Base-by-base conservation (phyloP, 2,113 vertebrate species). In the Oncorhynchus nerka region DNA sequence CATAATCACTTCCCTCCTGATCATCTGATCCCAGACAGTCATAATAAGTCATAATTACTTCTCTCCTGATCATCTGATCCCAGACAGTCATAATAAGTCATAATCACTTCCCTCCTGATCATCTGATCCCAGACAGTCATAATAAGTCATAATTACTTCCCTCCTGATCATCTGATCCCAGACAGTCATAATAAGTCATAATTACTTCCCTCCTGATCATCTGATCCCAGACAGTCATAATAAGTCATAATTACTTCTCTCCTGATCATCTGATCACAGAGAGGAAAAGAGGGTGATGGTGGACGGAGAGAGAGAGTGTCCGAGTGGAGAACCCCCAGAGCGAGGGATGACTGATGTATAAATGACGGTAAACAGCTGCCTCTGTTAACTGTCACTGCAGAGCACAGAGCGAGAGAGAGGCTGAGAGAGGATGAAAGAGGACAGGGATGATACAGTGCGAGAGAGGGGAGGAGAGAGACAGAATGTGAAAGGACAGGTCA, bases 291-390 rank as follows among this genome's bases (percentile, higher is more conserved):
- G 71, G 48, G 76, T 66, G 68, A 62, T 62, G 20, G 59, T 62
- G n/a, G n/a, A 55, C 15, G 57, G 68, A 26, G 28, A 55, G n/a
- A 66, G 68, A 22, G 28, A 79, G 79, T 74, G 74, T 70, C 2
- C 7, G 59, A 61, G 59, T 34, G 72, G 83, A 75, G 79, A 80
- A 76, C 34, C 75, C 89, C 88, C 65, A 77, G 76, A 85, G 88
- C 77, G 48, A 75, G 15, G 68, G 75, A 83, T 88, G 90, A 93
- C 91, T 91, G 91, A 90, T 87, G 87, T 81, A 90, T 90, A 91
- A 93, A 92, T 86, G 89, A 89, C 87, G 89, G 86, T 88, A 93
- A 93, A 91, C 90, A 90, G 89, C 89, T 88, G 90, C 90, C 86
- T 93, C 90, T 92, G 92, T 83, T 91, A 86, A 81, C 89, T 93